Evolutionary conservation across 2,797 vertebrate species (phyloP).

Genomic region (Triplophysa yarkandensis): DNA sequence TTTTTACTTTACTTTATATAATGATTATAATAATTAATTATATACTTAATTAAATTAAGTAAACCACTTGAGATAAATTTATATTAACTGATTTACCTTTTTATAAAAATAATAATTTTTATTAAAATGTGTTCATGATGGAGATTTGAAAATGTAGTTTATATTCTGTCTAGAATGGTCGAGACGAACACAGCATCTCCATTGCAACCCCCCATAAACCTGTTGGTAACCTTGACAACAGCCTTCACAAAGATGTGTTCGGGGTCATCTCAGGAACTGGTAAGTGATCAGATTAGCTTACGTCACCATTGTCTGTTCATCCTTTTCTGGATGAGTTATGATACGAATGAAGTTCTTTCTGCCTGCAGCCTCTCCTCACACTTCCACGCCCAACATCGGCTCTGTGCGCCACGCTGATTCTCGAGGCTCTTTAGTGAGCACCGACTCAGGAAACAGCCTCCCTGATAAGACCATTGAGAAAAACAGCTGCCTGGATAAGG

Average conservation of each 20-base stretch:
- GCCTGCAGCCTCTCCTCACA: conserved; percentile 85
- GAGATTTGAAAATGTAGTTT: background rate
- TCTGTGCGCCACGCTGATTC: conserved; percentile 90
- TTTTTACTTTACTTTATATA: no score
- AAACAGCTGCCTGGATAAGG: conserved; percentile 93
- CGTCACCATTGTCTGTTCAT: background rate
- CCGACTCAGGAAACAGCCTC: conserved; percentile 92
- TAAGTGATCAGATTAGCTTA: conserved; percentile 56
- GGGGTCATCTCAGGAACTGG: conserved; percentile 95
- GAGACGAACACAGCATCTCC: conserved; percentile 83
- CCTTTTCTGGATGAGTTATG: background rate
- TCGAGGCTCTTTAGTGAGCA: conserved; percentile 92
- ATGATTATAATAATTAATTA: no score
- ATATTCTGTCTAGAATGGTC: conserved; percentile 72
- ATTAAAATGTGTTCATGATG: no score
- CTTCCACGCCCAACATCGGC: conserved; percentile 87
- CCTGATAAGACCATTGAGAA: conserved; percentile 88
- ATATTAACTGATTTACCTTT: no score
- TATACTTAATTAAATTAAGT: no score
- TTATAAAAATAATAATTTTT: no score
- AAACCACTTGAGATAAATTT: no score
- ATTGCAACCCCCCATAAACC: conserved; percentile 86
- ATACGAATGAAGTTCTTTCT: background rate
- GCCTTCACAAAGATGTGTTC: conserved; percentile 92
- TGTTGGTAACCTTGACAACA: conserved; percentile 83